These are phyloP conservation scores for Gonocerus acuteangulatus DNA, from an alignment of 2,888 invertebrate species.

Conservation along the genomic window DNA sequence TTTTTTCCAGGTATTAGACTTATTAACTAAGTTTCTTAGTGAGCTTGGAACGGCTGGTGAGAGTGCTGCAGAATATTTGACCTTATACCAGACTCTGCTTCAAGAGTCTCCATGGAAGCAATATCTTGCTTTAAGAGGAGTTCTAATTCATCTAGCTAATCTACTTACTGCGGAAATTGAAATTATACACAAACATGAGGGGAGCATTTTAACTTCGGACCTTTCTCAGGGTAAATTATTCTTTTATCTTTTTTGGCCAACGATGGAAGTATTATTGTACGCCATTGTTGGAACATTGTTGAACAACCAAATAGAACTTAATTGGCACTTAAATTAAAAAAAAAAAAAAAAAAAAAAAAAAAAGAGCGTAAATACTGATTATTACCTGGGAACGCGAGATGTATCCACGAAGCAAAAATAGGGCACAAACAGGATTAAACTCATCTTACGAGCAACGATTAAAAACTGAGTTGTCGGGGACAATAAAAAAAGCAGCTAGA, in stretches of 20 bases:
- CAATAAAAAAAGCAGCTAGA: no score
- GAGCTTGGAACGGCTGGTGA: conserved; percentile 83
- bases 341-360: no score
- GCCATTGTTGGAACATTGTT: no score
- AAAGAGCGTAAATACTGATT: no score
- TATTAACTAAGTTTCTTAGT: conserved; percentile 80
- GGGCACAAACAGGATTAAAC: no score
- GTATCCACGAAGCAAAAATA: no score
- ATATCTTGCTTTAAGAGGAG: conserved; percentile 80
- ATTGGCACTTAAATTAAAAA: no score
- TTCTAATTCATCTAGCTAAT: conserved; percentile 74
- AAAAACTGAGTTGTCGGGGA: no score
- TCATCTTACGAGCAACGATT: no score
- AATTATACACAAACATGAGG: conserved; percentile 79
- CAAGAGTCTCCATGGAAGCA: conserved; percentile 87
- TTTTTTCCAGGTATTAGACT: conserved; percentile 60
- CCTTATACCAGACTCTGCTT: conserved; percentile 76
- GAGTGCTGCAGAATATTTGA: conserved; percentile 83
- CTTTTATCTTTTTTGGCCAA: not conserved
- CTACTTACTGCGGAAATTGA: conserved; percentile 82
- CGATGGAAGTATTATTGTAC: no score
- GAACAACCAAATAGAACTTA: no score
- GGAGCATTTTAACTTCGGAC: conserved; percentile 86
- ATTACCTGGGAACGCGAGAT: no score
- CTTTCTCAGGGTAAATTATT: conserved; percentile 66